Base-by-base conservation (phyloP, 2,113 vertebrate genomes). In the Pseudorhombus dupliciocellatus region DNA sequence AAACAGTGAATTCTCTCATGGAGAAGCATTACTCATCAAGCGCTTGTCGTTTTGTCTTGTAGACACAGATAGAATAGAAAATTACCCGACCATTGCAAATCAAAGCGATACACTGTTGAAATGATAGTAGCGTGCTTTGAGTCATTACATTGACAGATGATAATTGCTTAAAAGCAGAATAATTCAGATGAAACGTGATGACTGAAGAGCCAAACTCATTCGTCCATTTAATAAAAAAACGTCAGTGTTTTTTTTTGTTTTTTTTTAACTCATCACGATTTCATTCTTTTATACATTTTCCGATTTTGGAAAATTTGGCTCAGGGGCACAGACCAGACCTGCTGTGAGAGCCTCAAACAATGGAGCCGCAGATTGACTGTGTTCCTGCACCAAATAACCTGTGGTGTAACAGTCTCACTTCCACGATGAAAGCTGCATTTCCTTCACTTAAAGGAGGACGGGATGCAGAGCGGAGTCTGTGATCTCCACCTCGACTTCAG, bases 361-460 rank as follows among this genome's bases (percentile, higher is more conserved):
- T 30, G 60, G 34, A 53, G 15, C 12, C 14, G n/a, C 16, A 48
- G 30, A 42, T 73, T 65, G 30, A 51, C 28, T 67, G 26, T 44
- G n/a, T 15, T 54, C 14, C 30, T 73, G 16, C 40, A 50, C 40
- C 50, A 55, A 55, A 54, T 11, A 7, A 54, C 54, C 28, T 5
- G 55, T 12, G 18, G 8, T 66, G 22, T 40, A 61, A 21, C 0
- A 46, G 8, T 48, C 34, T 37, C 31, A 1, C 53, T 53, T 16
- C 53, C 37, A 48, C 68, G 24, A n/a, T 9, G 51, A 5, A 54
- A 66, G 62, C 55, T 44, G 26, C 11, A 68, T 64, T 53, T 26
- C 42, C 30, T 58, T 59, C 21, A 58, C 60, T 59, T 25, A 7
- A 22, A 57, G 30, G 57, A 69, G 31, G 52, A 64, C 20, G 21